Conservation (phyloP, 2,113 vertebrate species). For the Otus sunia region DNA sequence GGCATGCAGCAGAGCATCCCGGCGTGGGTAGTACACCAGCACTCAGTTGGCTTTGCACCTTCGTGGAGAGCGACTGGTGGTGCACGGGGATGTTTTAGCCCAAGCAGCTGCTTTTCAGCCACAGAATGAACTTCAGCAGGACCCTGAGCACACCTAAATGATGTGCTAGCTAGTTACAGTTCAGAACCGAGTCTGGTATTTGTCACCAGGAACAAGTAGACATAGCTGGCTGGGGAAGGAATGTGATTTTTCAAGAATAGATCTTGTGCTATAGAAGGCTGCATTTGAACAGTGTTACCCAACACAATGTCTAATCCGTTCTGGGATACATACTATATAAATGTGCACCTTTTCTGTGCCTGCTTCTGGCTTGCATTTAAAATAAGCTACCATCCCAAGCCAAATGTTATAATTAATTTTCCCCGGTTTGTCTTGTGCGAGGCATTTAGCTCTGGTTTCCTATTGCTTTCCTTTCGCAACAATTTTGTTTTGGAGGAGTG, state of each 20-base stretch:
- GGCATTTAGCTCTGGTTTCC: conserved; percentile 4
- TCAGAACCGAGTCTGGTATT: background rate
- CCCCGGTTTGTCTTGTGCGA: background rate
- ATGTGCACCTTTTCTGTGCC: conserved; percentile 3
- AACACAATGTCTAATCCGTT: background rate
- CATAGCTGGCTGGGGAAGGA: background rate
- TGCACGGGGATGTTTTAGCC: background rate
- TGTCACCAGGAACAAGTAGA: background rate
- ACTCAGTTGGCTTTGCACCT: background rate
- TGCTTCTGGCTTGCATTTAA: conserved; percentile 53
- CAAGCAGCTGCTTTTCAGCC: background rate
- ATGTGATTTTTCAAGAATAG: background rate
- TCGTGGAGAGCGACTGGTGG: accelerated
- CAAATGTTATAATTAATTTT: conserved; percentile 17
- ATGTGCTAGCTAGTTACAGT: background rate
- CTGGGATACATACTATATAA: background rate
- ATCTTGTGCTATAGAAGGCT: background rate
- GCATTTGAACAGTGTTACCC: conserved; percentile 13
- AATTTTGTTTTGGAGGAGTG: conserved; percentile 60
- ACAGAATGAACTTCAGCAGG: background rate
- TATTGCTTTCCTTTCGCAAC: conserved; percentile 47
- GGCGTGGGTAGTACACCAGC: accelerated
- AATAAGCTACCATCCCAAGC: conserved; percentile 20
- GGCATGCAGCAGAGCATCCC: background rate
- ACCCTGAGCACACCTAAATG: background rate